Evolutionary conservation across 2,888 invertebrate species (phyloP).

Genomic region (Drosophila setosimentum): DNA sequence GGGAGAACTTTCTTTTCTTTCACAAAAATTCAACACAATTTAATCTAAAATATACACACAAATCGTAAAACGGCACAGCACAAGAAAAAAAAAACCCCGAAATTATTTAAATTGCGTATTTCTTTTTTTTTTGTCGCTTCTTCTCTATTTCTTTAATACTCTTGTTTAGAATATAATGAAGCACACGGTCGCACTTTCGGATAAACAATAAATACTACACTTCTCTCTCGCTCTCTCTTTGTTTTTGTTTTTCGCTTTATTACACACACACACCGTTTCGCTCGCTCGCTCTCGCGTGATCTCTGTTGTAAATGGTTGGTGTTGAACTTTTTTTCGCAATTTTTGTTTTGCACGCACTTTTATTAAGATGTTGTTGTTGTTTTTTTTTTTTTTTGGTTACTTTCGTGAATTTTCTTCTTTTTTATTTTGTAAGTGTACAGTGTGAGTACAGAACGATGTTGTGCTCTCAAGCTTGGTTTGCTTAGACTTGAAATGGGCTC

Average conservation of each 20-base stretch:
- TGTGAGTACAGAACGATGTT: constrained; percentile 29
- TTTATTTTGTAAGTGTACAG: constrained; percentile 3
- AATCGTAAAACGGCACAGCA: not conserved
- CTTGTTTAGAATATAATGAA: not conserved
- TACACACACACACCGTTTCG: not conserved
- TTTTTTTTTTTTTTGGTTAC: constrained; percentile 6
- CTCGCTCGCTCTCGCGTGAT: not conserved
- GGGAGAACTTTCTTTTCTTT: constrained; percentile 11
- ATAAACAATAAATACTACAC: constrained; percentile 11
- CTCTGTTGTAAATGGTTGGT: not conserved
- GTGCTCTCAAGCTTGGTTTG: constrained; percentile 56
- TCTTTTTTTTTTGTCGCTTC: not conserved
- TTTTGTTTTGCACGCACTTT: constrained; percentile 52
- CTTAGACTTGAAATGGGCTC: constrained; percentile 77
- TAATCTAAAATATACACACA: not conserved
- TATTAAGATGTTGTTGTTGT: constrained; percentile 7
- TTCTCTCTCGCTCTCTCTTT: not conserved
- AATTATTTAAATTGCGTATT: constrained; percentile 5
- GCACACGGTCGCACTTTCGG: constrained; percentile 19
- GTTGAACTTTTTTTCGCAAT: constrained; percentile 12
- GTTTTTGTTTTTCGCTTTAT: constrained; percentile 7
- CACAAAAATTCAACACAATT: not conserved
- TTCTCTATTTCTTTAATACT: not conserved
- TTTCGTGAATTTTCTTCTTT: constrained; percentile 17
- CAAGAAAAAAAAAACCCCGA: not conserved